Evolutionary conservation across 2,888 invertebrate genomes (phyloP).

Genomic region (Drosophila kambysellisi): DNA sequence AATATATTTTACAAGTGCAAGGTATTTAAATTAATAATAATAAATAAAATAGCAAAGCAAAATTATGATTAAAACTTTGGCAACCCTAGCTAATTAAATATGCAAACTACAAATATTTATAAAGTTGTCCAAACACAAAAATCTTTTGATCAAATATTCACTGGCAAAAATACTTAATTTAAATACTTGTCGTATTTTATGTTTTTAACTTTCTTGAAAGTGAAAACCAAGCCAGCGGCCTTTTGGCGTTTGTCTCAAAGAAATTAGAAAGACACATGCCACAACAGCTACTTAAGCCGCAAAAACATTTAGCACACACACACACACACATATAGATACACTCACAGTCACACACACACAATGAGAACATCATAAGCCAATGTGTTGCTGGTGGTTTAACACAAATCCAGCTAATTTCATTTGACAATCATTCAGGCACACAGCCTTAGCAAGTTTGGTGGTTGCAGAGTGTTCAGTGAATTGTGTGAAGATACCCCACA

Average conservation of each 20-base stretch:
- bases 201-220: constrained; percentile 16
- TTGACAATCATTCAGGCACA: constrained; percentile 68
- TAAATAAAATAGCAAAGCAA: background rate
- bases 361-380: constrained; percentile 43
- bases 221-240: constrained; percentile 30
- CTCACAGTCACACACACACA: constrained; percentile 12
- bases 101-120: background rate
- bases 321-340: constrained; percentile 19
- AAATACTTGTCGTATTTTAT: background rate
- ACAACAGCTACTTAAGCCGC: constrained; percentile 52
- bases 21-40: background rate
- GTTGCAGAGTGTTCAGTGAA: background rate
- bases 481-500: constrained; percentile 13
- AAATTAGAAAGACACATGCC: constrained; percentile 30
- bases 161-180: background rate
- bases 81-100: background rate
- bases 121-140: background rate
- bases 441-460: constrained; percentile 17
- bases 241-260: constrained; percentile 51
- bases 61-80: background rate
- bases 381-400: constrained; percentile 53
- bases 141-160: background rate
- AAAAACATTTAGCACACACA: constrained; percentile 36
- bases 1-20: background rate
- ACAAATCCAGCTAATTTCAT: constrained; percentile 71